These are phyloP conservation scores for Scomber scombrus DNA, from an alignment of 2,113 vertebrate species.

Conservation along the genomic window DNA sequence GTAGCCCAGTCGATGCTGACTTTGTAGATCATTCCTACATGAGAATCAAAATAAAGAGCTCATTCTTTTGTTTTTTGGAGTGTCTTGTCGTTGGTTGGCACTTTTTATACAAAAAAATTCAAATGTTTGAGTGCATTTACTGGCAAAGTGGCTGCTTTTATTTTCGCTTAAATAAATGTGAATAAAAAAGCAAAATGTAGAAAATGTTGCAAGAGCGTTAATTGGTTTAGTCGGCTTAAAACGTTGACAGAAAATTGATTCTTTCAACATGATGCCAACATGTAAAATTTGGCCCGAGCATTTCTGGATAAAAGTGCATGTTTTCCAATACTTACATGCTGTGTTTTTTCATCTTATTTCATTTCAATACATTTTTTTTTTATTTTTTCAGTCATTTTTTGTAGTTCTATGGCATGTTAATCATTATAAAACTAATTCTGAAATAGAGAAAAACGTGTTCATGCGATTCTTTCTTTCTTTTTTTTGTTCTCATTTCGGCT, in stretches of 20 bases:
- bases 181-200: background rate
- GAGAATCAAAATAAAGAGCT: conserved; percentile 5
- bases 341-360: background rate
- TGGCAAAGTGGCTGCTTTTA: background rate
- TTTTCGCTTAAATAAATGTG: background rate
- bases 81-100: background rate
- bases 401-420: no score
- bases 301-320: no score
- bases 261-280: background rate
- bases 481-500: conserved; percentile 1
- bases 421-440: no score
- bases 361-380: background rate
- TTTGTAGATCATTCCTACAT: conserved; percentile 19
- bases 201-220: conserved; percentile 1
- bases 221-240: no score
- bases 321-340: no score
- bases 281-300: background rate
- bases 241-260: background rate
- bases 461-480: background rate
- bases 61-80: background rate
- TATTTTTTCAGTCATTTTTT: background rate
- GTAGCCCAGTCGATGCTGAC: conserved; percentile 24
- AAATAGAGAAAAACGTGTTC: no score
- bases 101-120: background rate
- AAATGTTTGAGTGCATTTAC: background rate